A percentile compares a stretch with the other conserved stretches of the same genome.
Evolutionary conservation across 2,888 invertebrate species (phyloP).

Genomic region (Mamestra brassicae): DNA sequence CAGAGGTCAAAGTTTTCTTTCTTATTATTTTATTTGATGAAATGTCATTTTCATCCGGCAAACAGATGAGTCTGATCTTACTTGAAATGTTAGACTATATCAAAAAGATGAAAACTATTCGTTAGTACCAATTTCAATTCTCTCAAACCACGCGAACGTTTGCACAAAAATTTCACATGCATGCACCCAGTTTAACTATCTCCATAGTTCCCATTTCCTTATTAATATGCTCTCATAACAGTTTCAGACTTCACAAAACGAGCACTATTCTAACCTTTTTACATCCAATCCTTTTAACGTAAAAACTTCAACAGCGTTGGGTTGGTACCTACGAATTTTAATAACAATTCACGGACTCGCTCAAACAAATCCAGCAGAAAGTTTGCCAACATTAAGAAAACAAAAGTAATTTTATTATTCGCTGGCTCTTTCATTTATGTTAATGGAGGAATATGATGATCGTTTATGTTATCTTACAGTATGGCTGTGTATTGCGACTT

Average conservation of each 20-base stretch:
- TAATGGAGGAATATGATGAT: constrained; percentile 58
- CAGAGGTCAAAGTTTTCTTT: too few relatives aligned
- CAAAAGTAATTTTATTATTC: constrained; percentile 80
- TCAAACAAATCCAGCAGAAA: constrained; percentile 77
- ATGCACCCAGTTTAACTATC: background rate
- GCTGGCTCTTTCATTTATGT: constrained; percentile 67
- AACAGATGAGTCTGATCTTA: too few relatives aligned
- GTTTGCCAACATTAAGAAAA: constrained; percentile 80
- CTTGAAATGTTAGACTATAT: too few relatives aligned
- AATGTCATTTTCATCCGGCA: too few relatives aligned
- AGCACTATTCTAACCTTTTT: constrained; percentile 53
- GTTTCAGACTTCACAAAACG: constrained; percentile 45
- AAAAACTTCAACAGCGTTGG: constrained; percentile 76
- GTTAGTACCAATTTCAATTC: background rate
- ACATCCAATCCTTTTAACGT: constrained; percentile 78
- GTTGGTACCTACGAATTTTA: constrained; percentile 79
- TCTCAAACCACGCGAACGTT: background rate
- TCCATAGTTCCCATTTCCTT: constrained; percentile 30
- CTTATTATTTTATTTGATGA: too few relatives aligned
- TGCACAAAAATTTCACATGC: constrained; percentile 6
- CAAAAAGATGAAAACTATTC: background rate
- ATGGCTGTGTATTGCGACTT: constrained; percentile 13
- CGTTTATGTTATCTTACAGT: constrained; percentile 40
- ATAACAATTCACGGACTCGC: constrained; percentile 77
- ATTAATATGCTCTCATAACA: constrained; percentile 45